Percentiles rank a stretch among this genome's conserved stretches.
phyloP scores from a whole-genome alignment of 2,113 vertebrate genomes.

The Pyxicephalus adspersus region DNA sequence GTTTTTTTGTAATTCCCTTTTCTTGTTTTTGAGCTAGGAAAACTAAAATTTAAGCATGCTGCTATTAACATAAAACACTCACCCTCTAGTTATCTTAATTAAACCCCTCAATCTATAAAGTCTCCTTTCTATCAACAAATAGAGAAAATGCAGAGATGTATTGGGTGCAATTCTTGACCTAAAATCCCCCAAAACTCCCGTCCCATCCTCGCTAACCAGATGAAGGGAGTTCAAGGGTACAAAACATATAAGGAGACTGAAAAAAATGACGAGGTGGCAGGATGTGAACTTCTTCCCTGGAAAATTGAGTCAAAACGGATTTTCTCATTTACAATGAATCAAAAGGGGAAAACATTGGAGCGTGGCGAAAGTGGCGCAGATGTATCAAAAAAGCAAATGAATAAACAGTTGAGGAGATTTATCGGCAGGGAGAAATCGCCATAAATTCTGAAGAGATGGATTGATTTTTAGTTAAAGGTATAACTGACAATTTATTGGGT shows the following conservation, averaged over 20 bases:
- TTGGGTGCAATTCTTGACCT: background rate
- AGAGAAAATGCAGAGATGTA: background rate
- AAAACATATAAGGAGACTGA: conserved; percentile 76
- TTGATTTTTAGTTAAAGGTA: conserved; percentile 98
- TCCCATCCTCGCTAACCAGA: background rate
- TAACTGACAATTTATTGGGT: conserved; percentile 99
- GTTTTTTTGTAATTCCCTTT: no score
- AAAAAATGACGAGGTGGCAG: conserved; percentile 72
- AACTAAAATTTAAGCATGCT: no score
- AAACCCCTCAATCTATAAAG: background rate
- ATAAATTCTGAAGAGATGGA: conserved; percentile 97
- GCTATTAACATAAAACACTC: no score
- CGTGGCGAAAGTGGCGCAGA: conserved; percentile 97
- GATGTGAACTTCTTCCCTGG: conserved; percentile 95
- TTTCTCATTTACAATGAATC: conserved; percentile 96
- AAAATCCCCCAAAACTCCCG: background rate
- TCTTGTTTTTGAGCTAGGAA: no score
- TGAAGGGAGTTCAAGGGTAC: conserved; percentile 78
- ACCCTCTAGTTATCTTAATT: no score
- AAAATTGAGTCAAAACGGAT: conserved; percentile 97
- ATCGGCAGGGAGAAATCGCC: conserved; percentile 91
- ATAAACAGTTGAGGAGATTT: conserved; percentile 99
- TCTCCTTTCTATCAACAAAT: background rate
- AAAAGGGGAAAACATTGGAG: conserved; percentile 94
- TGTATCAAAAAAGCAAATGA: conserved; percentile 99